Conservation (phyloP, 53 echinoderm and acorn worm species). For the Crossaster papposus region DNA sequence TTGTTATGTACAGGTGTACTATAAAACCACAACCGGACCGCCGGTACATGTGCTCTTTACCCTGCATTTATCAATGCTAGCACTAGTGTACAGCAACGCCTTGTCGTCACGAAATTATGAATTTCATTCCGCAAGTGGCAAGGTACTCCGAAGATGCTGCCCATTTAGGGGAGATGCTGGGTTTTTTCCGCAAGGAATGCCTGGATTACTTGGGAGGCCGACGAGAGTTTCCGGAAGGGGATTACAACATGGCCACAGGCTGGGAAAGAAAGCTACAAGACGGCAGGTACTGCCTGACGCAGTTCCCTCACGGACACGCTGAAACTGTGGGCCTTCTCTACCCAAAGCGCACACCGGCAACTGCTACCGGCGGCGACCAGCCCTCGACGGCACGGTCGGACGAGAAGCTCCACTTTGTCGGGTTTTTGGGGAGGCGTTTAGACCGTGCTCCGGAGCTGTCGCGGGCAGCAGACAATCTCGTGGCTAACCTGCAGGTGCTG, state of each 20-base stretch:
- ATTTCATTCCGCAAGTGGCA: slow-evolving; percentile 17
- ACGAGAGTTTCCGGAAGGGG: background rate
- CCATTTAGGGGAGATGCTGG: slow-evolving; percentile 44
- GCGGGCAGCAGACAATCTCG: slow-evolving; percentile 8
- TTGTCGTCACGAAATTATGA: background rate
- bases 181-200: slow-evolving; percentile 37
- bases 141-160: slow-evolving; percentile 34
- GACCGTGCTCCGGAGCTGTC: slow-evolving; percentile 1
- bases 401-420: slow-evolving; percentile 33
- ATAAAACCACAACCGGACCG: too few relatives aligned
- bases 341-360: background rate
- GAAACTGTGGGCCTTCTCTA: background rate
- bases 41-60: too few relatives aligned
- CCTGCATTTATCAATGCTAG: too few relatives aligned
- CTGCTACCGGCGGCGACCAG: background rate
- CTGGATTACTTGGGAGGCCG: slow-evolving; percentile 28
- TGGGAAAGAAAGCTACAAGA: slow-evolving; percentile 24
- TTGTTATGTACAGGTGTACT: too few relatives aligned
- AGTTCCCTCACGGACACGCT: slow-evolving; percentile 45
- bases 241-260: slow-evolving; percentile 20
- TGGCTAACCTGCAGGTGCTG: slow-evolving; percentile 9
- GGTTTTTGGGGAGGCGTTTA: slow-evolving; percentile 18
- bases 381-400: background rate
- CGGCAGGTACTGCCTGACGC: slow-evolving; percentile 51
- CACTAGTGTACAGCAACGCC: too few relatives aligned